Percentiles rank a stretch among this genome's conserved stretches.
Evolutionary conservation across 2,888 invertebrate genomes (phyloP).

Genomic region (Cryptosula pallasiana): DNA sequence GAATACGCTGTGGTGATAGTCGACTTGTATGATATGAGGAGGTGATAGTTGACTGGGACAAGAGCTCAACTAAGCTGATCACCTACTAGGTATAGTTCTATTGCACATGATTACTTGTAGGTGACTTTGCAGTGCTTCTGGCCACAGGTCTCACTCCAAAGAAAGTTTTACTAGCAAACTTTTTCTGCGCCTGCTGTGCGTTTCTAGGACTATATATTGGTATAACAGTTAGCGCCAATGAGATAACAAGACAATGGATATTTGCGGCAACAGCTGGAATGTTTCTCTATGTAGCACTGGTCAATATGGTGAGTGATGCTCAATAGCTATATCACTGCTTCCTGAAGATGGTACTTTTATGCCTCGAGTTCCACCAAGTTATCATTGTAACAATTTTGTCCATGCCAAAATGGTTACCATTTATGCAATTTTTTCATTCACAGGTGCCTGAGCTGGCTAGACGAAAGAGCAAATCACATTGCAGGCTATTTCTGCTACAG

Average conservation of each 20-base stretch:
- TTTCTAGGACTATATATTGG: slow-evolving; percentile 55
- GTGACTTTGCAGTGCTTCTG: slow-evolving; percentile 55
- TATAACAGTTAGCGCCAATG: slow-evolving; percentile 43
- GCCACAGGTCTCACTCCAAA: slow-evolving; percentile 51
- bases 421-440: too few species aligned
- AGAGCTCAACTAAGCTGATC: too few species aligned
- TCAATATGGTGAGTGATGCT: slow-evolving; percentile 54
- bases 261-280: slow-evolving; percentile 56
- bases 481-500: slow-evolving; percentile 23
- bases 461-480: slow-evolving; percentile 11
- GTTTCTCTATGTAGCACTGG: slow-evolving; percentile 56
- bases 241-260: slow-evolving; percentile 49
- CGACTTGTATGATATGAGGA: too few species aligned
- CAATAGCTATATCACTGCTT: too few species aligned
- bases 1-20: too few species aligned
- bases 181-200: slow-evolving; percentile 54
- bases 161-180: slow-evolving; percentile 51
- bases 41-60: too few species aligned
- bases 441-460: slow-evolving; percentile 29
- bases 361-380: too few species aligned
- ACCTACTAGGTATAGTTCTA: too few species aligned
- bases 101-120: slow-evolving; percentile 39
- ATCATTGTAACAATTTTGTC: too few species aligned
- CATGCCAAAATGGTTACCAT: too few species aligned
- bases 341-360: too few species aligned